Evolutionary conservation across 2,797 vertebrate species (phyloP).

Genomic region (Hafferia zeledoni): DNA sequence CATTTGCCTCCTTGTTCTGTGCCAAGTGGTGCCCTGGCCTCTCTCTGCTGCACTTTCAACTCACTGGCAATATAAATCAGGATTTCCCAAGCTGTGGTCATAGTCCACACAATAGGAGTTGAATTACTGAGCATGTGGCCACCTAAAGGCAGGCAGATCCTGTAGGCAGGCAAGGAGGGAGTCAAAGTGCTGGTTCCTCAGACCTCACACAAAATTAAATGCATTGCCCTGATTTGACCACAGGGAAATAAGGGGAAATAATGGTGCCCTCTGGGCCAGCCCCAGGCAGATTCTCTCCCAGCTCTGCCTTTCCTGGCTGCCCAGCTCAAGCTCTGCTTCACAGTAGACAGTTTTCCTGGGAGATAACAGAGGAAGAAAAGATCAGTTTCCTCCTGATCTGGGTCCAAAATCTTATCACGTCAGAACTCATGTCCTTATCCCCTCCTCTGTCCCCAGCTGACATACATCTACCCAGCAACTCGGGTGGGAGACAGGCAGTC

Average conservation of each 20-base stretch:
- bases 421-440: neutral
- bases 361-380: neutral
- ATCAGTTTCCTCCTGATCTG: neutral
- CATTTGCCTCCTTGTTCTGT: neutral
- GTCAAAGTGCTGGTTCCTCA: neutral
- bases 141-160: neutral
- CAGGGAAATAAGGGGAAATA: neutral
- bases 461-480: neutral
- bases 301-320: rapidly evolving
- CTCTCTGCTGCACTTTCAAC: neutral
- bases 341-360: neutral
- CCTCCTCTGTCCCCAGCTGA: neutral
- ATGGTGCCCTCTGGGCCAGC: neutral
- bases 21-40: neutral
- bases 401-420: neutral
- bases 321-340: neutral
- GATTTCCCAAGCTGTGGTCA: neutral
- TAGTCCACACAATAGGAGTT: neutral
- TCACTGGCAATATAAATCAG: neutral
- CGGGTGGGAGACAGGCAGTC: neutral
- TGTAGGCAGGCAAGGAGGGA: neutral
- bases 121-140: neutral
- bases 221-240: neutral
- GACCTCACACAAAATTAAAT: neutral
- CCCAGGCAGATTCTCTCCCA: rapidly evolving